Evolutionary conservation across 2,797 vertebrate species (phyloP).

Genomic region (Jordanella pulchra): DNA sequence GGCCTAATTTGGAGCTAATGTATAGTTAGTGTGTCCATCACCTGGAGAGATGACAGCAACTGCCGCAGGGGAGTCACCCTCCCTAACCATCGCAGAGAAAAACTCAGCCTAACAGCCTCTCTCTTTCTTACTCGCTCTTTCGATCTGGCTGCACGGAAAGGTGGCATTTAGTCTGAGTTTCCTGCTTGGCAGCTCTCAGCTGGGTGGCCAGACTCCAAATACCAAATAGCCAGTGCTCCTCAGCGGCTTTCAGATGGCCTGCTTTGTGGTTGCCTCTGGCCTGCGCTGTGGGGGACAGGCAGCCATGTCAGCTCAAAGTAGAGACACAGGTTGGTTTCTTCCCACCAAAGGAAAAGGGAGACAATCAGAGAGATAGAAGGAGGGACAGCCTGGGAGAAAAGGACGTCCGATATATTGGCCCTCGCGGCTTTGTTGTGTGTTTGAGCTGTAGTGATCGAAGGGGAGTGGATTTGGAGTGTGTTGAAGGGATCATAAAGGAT

Average conservation of each 20-base stretch:
- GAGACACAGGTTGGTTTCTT: slow-evolving; percentile 76
- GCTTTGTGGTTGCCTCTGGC: slow-evolving; percentile 72
- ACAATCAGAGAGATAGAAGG: slow-evolving; percentile 77
- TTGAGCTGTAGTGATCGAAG: slow-evolving; percentile 76
- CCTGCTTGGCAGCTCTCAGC: slow-evolving; percentile 80
- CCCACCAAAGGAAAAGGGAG: slow-evolving; percentile 81
- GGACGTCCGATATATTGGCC: slow-evolving; percentile 77
- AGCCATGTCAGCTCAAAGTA: slow-evolving; percentile 80
- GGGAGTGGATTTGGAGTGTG: slow-evolving; percentile 74
- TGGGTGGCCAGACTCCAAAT: slow-evolving; percentile 79
- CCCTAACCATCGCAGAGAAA: slow-evolving; percentile 57
- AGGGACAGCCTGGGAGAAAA: slow-evolving; percentile 67
- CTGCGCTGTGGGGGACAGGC: slow-evolving; percentile 65
- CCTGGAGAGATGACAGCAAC: slow-evolving; percentile 75
- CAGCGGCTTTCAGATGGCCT: slow-evolving; percentile 60
- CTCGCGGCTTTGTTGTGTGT: slow-evolving; percentile 75
- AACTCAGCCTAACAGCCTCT: slow-evolving; percentile 67
- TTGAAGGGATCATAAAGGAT: slow-evolving; percentile 80
- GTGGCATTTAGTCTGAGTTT: slow-evolving; percentile 84
- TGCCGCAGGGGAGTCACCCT: slow-evolving; percentile 67
- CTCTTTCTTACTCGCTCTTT: slow-evolving; percentile 61
- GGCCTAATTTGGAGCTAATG: slow-evolving; percentile 70
- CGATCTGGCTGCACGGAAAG: slow-evolving; percentile 72
- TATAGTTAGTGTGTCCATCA: slow-evolving; percentile 72
- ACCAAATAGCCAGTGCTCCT: slow-evolving; percentile 75